A percentile compares a stretch with the other conserved stretches of the same genome.
Evolutionary conservation across 2,797 vertebrate species (phyloP).

Genomic region (Amblyraja radiata): DNA sequence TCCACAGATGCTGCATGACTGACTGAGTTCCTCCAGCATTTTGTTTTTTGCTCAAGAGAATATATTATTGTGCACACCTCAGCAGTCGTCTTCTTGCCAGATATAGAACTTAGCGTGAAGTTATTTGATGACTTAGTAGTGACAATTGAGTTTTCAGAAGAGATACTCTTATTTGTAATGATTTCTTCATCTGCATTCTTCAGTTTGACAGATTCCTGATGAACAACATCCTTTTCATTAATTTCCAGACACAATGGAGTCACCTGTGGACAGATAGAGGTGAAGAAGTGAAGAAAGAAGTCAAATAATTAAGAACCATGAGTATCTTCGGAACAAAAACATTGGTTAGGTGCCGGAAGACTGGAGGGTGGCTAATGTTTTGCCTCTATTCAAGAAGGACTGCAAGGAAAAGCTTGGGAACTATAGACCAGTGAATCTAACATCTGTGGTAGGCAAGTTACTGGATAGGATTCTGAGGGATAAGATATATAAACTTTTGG

Average conservation of each 20-base stretch:
- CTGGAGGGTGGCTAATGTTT: too few relatives aligned
- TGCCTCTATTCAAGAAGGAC: too few relatives aligned
- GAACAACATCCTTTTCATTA: constrained; percentile 12
- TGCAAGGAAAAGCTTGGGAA: too few relatives aligned
- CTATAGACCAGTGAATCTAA: too few relatives aligned
- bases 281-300: not conserved
- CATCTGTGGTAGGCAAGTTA: too few relatives aligned
- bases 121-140: constrained; percentile 12
- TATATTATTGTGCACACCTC: constrained; percentile 8
- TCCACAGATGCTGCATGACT: too few relatives aligned
- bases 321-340: not conserved
- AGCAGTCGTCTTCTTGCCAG: not conserved
- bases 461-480: too few relatives aligned
- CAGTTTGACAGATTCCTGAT: not conserved
- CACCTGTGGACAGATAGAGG: not conserved
- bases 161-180: not conserved
- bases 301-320: not conserved
- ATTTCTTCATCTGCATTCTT: not conserved
- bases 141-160: not conserved
- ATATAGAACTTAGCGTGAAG: not conserved
- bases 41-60: not conserved
- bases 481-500: too few relatives aligned
- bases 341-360: too few relatives aligned
- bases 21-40: too few relatives aligned
- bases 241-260: not conserved